phyloP scores from a whole-genome alignment of 2,113 vertebrate species.

The Pardalotus punctatus region DNA sequence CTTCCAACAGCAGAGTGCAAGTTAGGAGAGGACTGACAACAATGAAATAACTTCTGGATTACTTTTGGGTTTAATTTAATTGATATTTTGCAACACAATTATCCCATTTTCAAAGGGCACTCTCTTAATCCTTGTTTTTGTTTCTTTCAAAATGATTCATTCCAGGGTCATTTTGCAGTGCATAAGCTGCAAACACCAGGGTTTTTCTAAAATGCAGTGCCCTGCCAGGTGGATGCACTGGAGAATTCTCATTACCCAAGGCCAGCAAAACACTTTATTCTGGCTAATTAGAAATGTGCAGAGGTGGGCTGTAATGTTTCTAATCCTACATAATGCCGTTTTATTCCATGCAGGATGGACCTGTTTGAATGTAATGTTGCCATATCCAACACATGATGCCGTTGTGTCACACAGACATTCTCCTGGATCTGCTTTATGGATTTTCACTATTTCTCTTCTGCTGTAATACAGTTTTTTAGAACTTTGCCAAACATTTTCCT shows the following conservation, averaged over 20 bases:
- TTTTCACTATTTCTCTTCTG: not conserved
- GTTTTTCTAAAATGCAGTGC: not conserved
- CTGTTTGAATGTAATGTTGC: fast-evolving
- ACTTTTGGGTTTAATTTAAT: not conserved
- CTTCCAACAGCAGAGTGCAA: not conserved
- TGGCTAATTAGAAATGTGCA: not conserved
- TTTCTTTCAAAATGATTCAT: not conserved
- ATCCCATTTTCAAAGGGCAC: not conserved
- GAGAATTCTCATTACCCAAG: not conserved
- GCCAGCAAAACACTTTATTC: not conserved
- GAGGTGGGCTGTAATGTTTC: not conserved
- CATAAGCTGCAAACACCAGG: not conserved
- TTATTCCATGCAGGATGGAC: not conserved
- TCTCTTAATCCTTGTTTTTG: not conserved
- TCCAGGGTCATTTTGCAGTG: not conserved
- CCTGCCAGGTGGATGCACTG: not conserved
- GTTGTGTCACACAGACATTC: not conserved
- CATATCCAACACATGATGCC: not conserved
- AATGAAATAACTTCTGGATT: not conserved
- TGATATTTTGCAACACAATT: not conserved
- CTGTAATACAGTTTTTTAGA: not conserved
- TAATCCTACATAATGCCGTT: not conserved
- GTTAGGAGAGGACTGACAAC: not conserved
- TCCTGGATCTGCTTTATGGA: not conserved
- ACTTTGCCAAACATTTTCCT: not conserved